phyloP scores from a whole-genome alignment of 2,113 vertebrate genomes.

The Garra rufa region DNA sequence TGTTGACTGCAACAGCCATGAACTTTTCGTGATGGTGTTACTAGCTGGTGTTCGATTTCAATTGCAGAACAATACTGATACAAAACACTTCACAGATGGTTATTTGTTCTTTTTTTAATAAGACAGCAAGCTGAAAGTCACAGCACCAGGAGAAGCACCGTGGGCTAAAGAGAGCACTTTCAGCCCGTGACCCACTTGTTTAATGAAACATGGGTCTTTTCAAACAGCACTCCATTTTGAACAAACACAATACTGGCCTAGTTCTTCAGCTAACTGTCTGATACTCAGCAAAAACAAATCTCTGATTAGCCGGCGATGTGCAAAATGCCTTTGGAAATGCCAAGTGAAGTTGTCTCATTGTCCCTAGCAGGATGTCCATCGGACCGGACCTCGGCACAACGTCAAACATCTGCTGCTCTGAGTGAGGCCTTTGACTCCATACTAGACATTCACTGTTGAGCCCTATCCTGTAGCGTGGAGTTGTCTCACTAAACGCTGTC shows the following conservation, averaged over 20 bases:
- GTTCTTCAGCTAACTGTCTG: slow-evolving; percentile 26
- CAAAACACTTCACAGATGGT: background rate
- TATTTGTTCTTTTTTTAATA: background rate
- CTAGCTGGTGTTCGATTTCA: background rate
- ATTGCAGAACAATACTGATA: background rate
- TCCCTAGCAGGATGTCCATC: background rate
- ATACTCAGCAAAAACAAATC: slow-evolving; percentile 14
- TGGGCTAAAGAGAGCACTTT: slow-evolving; percentile 19
- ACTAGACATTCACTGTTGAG: slow-evolving; percentile 43
- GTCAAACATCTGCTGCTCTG: slow-evolving; percentile 48
- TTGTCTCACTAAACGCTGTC: slow-evolving; percentile 58
- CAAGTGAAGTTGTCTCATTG: slow-evolving; percentile 23
- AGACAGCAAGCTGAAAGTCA: background rate
- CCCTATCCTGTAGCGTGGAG: slow-evolving; percentile 40
- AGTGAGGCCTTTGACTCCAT: slow-evolving; percentile 31
- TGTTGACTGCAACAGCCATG: background rate
- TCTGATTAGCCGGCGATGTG: slow-evolving; percentile 14
- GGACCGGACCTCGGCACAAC: background rate
- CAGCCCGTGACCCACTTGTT: slow-evolving; percentile 43
- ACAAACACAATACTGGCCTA: slow-evolving; percentile 32
- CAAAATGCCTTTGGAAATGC: background rate
- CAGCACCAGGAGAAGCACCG: slow-evolving; percentile 8
- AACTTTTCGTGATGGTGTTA: background rate
- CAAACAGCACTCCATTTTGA: slow-evolving; percentile 35
- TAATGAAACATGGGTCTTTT: slow-evolving; percentile 47